These are phyloP conservation scores for Promerops cafer DNA, from an alignment of 2,113 vertebrate genomes.

Conservation along the genomic window DNA sequence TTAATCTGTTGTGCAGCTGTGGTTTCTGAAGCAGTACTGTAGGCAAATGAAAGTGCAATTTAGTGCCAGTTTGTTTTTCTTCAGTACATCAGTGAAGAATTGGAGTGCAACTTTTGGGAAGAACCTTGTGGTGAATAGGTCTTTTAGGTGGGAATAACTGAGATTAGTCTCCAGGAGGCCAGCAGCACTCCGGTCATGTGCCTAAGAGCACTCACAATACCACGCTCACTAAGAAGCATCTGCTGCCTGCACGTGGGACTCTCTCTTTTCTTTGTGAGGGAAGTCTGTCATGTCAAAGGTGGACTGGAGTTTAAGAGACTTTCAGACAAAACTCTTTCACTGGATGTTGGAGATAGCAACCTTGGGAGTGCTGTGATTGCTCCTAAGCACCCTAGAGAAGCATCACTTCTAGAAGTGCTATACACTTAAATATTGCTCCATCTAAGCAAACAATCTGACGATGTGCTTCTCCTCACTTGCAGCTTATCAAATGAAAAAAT, in stretches of 20 bases:
- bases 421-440: rapidly evolving
- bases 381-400: background rate
- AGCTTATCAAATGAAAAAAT: background rate
- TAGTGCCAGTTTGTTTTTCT: background rate
- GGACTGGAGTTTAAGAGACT: background rate
- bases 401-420: background rate
- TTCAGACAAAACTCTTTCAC: background rate
- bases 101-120: background rate
- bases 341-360: background rate
- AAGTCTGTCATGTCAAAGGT: constrained; percentile 39
- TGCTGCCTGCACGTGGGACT: constrained; percentile 34
- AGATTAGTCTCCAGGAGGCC: background rate
- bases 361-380: background rate
- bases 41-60: background rate
- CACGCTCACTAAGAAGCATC: background rate
- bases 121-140: background rate
- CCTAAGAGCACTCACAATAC: background rate
- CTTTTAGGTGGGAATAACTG: background rate
- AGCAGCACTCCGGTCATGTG: background rate
- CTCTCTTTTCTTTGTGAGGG: constrained; percentile 18
- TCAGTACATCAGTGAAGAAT: background rate
- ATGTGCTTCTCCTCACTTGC: background rate
- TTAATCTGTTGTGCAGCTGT: background rate
- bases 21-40: background rate
- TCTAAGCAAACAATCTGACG: background rate